Conservation (phyloP, 2,113 vertebrate species). For the Limanda limanda region DNA sequence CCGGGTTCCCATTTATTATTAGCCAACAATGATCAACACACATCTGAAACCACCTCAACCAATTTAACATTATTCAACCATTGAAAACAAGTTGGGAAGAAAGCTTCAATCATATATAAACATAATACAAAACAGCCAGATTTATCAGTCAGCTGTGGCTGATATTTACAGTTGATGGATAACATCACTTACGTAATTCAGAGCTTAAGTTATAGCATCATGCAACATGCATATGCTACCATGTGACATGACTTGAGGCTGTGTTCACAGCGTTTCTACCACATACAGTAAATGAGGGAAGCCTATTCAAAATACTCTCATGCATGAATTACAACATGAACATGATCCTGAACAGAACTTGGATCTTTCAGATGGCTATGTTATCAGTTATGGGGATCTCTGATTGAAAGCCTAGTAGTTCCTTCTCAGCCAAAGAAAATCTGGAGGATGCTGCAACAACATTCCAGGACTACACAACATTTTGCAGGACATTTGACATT, state of each 20-base stretch:
- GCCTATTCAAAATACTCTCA: background rate
- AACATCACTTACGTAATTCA: background rate
- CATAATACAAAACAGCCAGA: background rate
- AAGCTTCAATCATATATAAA: background rate
- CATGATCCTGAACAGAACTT: background rate
- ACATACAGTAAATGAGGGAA: background rate
- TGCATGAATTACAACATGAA: background rate
- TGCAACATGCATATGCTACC: background rate
- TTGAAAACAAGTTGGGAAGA: background rate
- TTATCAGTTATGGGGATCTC: background rate
- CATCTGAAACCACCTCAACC: no score
- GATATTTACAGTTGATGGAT: background rate
- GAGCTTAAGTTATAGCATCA: background rate
- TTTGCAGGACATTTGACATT: background rate
- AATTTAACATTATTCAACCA: no score
- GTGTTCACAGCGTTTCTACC: background rate
- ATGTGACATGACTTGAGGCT: background rate
- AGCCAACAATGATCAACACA: no score
- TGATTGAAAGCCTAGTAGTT: background rate
- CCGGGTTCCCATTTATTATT: no score
- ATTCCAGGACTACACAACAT: background rate
- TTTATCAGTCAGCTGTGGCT: background rate
- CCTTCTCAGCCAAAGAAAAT: background rate
- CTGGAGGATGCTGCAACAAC: background rate
- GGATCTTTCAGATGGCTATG: background rate